A percentile compares a stretch with the other conserved stretches of the same genome.
phyloP scores from a whole-genome alignment of 2,797 vertebrate genomes.

The Myotis daubentonii region DNA sequence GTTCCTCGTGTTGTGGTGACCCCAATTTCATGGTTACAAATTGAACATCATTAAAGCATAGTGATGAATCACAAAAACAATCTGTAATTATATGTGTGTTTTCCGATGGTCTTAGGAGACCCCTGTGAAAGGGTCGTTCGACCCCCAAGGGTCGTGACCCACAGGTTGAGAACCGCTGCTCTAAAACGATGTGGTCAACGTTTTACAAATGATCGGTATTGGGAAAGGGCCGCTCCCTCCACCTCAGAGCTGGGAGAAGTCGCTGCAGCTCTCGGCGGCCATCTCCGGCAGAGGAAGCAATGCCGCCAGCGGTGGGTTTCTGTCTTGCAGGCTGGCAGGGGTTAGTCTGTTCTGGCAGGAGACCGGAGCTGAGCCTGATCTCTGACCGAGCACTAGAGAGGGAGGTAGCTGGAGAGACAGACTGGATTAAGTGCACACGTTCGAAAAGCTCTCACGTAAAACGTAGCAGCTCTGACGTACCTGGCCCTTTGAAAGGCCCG shows the following conservation, averaged over 20 bases:
- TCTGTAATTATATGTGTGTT: no score
- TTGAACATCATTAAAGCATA: no score
- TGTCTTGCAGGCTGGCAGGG: background rate
- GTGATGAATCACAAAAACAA: no score
- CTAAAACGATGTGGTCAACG: background rate
- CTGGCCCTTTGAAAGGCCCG: background rate
- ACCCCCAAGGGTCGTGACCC: no score
- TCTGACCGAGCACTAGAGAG: background rate
- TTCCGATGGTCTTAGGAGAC: no score
- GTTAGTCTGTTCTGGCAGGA: background rate
- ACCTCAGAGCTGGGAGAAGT: background rate
- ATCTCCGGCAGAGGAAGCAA: no score
- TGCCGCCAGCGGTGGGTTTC: background rate
- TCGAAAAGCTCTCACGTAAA: background rate
- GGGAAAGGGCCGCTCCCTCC: background rate
- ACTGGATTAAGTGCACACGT: accelerated
- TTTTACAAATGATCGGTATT: background rate
- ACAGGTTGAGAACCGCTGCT: no score
- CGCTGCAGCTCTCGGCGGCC: background rate
- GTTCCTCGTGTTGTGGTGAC: no score
- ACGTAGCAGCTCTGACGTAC: background rate
- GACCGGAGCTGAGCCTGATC: background rate
- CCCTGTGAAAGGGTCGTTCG: no score
- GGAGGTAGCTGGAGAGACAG: background rate
- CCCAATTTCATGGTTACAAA: no score